phyloP scores from a whole-genome alignment of 2,113 vertebrate species.

The Pelecanus crispus region DNA sequence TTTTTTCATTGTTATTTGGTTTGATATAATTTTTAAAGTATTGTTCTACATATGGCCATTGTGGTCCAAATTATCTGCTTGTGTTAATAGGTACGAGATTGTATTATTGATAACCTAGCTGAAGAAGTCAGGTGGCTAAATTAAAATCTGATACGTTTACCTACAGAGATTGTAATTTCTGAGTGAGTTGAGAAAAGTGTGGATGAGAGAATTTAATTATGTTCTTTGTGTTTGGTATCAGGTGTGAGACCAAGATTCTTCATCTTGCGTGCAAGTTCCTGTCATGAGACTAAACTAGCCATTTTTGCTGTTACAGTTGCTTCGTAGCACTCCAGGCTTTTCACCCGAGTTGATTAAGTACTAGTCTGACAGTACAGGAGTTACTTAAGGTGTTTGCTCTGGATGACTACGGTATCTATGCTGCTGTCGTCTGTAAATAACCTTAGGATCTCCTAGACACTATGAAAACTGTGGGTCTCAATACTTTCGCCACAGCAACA shows the following conservation, averaged over 20 bases:
- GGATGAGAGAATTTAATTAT: not conserved
- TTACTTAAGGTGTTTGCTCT: not conserved
- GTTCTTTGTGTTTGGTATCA: not conserved
- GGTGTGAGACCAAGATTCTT: not conserved
- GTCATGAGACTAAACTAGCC: not conserved
- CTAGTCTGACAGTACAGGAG: not conserved
- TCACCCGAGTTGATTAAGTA: not conserved
- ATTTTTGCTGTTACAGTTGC: not conserved
- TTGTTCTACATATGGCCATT: not conserved
- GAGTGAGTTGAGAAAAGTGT: not conserved
- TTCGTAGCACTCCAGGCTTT: not conserved
- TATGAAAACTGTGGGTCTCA: not conserved
- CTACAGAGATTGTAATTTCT: not conserved
- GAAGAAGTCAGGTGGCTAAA: not conserved
- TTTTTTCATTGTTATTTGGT: not conserved
- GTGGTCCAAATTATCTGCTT: not conserved
- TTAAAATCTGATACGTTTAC: not conserved
- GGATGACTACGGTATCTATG: not conserved
- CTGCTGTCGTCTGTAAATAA: not conserved
- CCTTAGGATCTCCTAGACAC: not conserved
- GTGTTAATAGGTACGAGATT: not conserved
- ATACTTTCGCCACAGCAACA: not conserved
- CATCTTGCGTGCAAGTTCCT: not conserved
- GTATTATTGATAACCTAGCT: not conserved
- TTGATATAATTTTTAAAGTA: not conserved